Conservation (phyloP, 2,797 vertebrate species). For the Acipenser oxyrinchus region DNA sequence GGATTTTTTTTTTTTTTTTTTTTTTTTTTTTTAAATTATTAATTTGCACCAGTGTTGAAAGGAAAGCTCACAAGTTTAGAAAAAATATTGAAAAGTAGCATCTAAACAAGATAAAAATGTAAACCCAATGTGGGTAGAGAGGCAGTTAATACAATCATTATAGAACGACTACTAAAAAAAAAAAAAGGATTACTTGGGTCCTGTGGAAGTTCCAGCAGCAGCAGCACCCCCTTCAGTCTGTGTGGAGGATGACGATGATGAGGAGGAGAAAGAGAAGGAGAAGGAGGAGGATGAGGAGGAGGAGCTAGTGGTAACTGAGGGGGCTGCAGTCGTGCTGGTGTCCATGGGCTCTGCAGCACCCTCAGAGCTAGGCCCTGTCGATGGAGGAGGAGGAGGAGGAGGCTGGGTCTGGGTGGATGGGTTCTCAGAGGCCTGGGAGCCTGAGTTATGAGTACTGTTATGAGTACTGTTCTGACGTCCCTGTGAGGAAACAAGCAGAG, state of each 20-base stretch:
- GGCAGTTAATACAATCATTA: too few relatives aligned
- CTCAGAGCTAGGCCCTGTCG: conserved; percentile 36
- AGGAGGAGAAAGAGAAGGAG: conserved; percentile 48
- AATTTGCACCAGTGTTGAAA: too few relatives aligned
- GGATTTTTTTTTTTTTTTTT: too few relatives aligned
- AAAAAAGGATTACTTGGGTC: conserved; percentile 49
- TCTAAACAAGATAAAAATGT: too few relatives aligned
- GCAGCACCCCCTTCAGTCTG: conserved; percentile 43
- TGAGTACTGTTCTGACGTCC: conserved; percentile 29
- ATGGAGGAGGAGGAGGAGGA: conserved; percentile 33
- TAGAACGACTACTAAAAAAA: too few relatives aligned
- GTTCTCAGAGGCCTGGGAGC: conserved; percentile 16
- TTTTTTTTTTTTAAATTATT: too few relatives aligned
- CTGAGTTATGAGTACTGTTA: conserved; percentile 7
- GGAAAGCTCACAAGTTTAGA: too few relatives aligned
- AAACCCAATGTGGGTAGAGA: too few relatives aligned
- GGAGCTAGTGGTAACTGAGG: background rate
- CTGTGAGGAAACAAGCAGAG: conserved; percentile 26
- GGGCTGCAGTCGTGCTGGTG: background rate
- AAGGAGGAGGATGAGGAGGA: conserved; percentile 39
- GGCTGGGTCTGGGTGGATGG: conserved; percentile 45
- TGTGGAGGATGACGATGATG: conserved; percentile 32
- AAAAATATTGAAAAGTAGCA: too few relatives aligned
- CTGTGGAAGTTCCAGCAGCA: conserved; percentile 37
- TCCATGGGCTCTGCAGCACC: conserved; percentile 18